Evolutionary conservation across 2,888 invertebrate genomes (phyloP).

Genomic region (Acanthopleura granulata): DNA sequence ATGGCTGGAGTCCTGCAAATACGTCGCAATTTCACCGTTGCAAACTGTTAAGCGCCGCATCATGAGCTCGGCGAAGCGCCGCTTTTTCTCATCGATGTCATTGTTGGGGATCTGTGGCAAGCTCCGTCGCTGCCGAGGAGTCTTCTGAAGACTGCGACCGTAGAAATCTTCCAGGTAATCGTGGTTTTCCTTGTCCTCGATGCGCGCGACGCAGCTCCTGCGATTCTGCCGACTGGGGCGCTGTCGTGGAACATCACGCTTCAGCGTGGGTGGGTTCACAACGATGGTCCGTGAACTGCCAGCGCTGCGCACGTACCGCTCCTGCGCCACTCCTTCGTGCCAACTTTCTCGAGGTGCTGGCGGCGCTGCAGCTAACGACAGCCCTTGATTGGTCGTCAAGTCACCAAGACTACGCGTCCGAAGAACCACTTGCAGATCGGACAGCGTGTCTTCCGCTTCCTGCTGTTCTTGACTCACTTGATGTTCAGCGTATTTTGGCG

Average conservation of each 20-base stretch:
- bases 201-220: conserved; percentile 15
- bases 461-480: background rate
- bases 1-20: background rate
- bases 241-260: conserved; percentile 1
- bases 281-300: background rate
- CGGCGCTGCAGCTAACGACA: background rate
- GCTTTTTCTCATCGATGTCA: conserved; percentile 19
- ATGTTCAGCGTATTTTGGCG: background rate
- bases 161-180: conserved; percentile 15
- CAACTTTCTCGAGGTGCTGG: background rate
- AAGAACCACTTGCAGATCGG: conserved; percentile 6
- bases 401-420: conserved; percentile 3
- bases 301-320: background rate
- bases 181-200: conserved; percentile 16
- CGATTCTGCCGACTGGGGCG: conserved; percentile 1
- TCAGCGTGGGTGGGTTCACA: conserved; percentile 1
- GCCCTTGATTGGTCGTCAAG: background rate
- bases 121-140: conserved; percentile 12
- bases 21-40: conserved; percentile 12
- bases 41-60: conserved; percentile 20
- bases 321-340: background rate
- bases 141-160: conserved; percentile 9
- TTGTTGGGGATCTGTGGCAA: conserved; percentile 16
- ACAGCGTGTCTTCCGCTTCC: background rate
- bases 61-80: conserved; percentile 14